Conservation (phyloP, 1,140 invertebrate species). For the Aphelenchoides avenae region DNA sequence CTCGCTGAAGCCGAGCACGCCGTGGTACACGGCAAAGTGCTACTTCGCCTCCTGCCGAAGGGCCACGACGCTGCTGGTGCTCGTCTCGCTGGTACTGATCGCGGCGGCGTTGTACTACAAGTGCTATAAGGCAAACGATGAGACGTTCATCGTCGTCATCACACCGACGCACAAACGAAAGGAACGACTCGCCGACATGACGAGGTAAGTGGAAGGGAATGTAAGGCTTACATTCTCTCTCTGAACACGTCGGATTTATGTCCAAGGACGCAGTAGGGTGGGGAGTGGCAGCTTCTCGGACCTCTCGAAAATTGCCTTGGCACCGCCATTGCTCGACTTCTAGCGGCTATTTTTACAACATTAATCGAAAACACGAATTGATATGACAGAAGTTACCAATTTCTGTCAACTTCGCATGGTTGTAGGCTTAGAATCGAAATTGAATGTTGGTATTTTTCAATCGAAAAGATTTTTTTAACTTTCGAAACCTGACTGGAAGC, state of each 20-base stretch:
- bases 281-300: background rate
- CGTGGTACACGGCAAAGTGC: too few relatives aligned
- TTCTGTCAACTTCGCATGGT: too few relatives aligned
- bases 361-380: background rate
- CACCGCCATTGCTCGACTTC: background rate
- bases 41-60: too few relatives aligned
- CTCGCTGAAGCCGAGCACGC: too few relatives aligned
- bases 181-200: conserved; percentile 89
- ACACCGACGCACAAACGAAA: conserved; percentile 83
- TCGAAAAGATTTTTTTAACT: too few relatives aligned
- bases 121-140: background rate
- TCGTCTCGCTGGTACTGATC: too few relatives aligned
- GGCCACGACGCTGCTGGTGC: too few relatives aligned
- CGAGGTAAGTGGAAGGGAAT: conserved; percentile 55
- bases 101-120: too few relatives aligned
- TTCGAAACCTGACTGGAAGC: too few relatives aligned
- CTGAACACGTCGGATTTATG: background rate
- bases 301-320: background rate
- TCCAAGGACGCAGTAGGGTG: background rate
- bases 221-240: background rate
- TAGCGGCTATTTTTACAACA: background rate
- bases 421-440: too few relatives aligned
- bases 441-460: too few relatives aligned
- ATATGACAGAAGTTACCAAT: background rate
- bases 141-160: conserved; percentile 66